Base-by-base conservation (phyloP, 2,113 vertebrate genomes). In the Hystrix brachyura region DNA sequence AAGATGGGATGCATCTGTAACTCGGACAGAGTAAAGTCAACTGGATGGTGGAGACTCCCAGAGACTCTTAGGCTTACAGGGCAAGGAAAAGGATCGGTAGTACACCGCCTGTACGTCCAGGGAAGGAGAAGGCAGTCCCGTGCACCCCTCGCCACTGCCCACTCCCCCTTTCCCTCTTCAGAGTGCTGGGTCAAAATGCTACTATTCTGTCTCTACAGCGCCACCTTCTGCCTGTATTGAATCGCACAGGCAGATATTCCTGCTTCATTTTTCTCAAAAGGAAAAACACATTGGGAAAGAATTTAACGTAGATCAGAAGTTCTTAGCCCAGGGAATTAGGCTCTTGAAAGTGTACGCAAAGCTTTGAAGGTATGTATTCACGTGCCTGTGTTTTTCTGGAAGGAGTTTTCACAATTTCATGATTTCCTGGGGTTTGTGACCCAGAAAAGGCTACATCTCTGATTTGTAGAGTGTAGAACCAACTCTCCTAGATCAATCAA, bases 151-250 rank as follows among this genome's bases (percentile, higher is more conserved):
- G 14, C 48, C 9, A 0, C 25, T 3, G 17, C 4, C 55, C 14
- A 43, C 46, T 53, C 17, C 85, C 19, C 4, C 0, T 32, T n/a
- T 53, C 43, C 43, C 19, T n/a, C 18, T 38, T 84, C 19, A 5
- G 34, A 48, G 60, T 67, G 14, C 43, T 46, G 15, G 48, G 34
- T 46, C 82, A 76, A 86, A 90, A 57, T 21, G 38, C 65, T 25
- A 25, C 78, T 38, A 53, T 81, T 91, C 85, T 69, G 84, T 53
- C 87, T 91, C 92, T 69, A 57, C 57, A 72, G 91, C 43, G 55
- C 95, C 97, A 89, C 83, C 97, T 96, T 46, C 97, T 93, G 97
- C 4, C 83, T 11, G 1, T 46, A 71, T 19, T 29, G 78, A 93
- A 5, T 38, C 71, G 84, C 60, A 64, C 59, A 84, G 23, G 23